phyloP scores from a whole-genome alignment of 2,797 vertebrate species.

The Sebastiscus albofasciatus region DNA sequence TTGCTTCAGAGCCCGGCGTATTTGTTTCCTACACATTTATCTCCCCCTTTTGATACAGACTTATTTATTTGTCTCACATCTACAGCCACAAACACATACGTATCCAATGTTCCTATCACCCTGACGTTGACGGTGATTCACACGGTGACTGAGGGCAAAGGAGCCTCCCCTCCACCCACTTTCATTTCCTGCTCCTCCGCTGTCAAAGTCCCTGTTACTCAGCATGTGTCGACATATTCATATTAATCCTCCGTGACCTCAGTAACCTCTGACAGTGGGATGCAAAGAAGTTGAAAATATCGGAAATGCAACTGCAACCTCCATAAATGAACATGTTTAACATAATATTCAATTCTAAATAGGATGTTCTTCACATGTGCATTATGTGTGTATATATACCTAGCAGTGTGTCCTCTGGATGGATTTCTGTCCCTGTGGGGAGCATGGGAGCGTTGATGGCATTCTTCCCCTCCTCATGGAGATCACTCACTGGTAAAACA shows the following conservation, averaged over 20 bases:
- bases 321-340: not conserved
- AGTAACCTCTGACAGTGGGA: not conserved
- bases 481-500: slow-evolving; percentile 89
- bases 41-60: not conserved
- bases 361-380: not conserved
- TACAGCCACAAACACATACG: not conserved
- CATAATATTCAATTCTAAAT: not conserved
- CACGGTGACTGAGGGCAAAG: slow-evolving; percentile 16
- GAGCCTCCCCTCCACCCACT: slow-evolving; percentile 48
- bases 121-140: slow-evolving; percentile 36
- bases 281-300: not conserved
- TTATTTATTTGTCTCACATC: not conserved
- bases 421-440: slow-evolving; percentile 83
- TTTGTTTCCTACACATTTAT: not conserved
- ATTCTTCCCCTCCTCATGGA: slow-evolving; percentile 95
- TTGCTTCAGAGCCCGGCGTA: too few relatives aligned
- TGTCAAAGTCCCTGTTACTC: slow-evolving; percentile 24
- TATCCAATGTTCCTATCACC: not conserved
- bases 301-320: not conserved
- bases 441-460: slow-evolving; percentile 94
- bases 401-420: slow-evolving; percentile 91
- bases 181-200: slow-evolving; percentile 70
- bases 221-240: slow-evolving; percentile 14
- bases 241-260: not conserved
- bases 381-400: slow-evolving; percentile 78